Evolutionary conservation across 2,888 invertebrate genomes (phyloP), one percentile per base, ranked within the genome.

Genomic region (Cylindroiulus punctatus): DNA sequence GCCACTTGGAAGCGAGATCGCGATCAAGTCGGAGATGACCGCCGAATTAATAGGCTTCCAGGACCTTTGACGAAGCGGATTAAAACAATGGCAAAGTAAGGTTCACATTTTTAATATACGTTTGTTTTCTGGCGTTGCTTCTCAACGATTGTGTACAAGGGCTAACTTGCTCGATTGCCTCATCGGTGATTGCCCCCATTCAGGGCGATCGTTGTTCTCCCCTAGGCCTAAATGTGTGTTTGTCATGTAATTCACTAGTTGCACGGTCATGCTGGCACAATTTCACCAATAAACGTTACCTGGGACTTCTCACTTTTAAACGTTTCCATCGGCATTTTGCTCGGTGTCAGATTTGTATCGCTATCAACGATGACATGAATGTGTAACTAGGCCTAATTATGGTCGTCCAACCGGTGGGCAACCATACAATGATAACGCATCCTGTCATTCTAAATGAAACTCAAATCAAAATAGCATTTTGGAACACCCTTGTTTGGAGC

Each of bases 21-120:
- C 14, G 14, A 7, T 47, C 8, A 14, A 17, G 47, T 8, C 47
- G 12, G 14, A 10, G 14, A 47, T 17, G 47, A 10, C 14, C 1
- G 19, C 47, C 47, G 47, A 0, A 4, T 22, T n/a, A 30, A 81
- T 81, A 22, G 3, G n/a, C n/a, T 81, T 22, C 26, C 32, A 81
- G 26, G 32, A 14, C 14, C n/a, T 81, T 81, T 81, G 14, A n/a
- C 81, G 19, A 81, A 81, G 26, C 32, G 22, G 81, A 81, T 14
- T 12, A 0, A n/a, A 81, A 81, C 81, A 81, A 81, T 81, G 81
- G 17, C 81, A 81, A 81, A n/a, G 81, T 81, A 81, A 30, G 3
- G 32, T 32, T n/a, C 12, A 32, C 7, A 8, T 12, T 47, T 47
- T 12, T 14, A 47, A 47, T 47, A 17, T 47, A 14, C n/a, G n/a